Percentiles rank a stretch among this genome's conserved stretches.
These are phyloP conservation scores for Mobula birostris DNA, from an alignment of 2,113 vertebrate species.

Conservation along the genomic window DNA sequence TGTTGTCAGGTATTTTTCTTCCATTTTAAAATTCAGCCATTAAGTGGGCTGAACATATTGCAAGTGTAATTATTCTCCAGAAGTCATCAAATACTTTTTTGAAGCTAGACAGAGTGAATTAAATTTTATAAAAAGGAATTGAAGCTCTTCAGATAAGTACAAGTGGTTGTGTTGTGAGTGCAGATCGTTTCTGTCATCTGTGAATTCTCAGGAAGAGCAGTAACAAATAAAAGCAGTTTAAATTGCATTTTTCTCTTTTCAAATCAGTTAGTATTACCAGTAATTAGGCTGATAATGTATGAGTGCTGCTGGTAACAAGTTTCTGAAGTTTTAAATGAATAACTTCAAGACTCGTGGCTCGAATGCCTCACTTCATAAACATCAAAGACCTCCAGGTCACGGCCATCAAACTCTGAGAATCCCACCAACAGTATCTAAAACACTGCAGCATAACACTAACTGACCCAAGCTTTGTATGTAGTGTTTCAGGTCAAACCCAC, in stretches of 20 bases:
- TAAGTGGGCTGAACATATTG: no score
- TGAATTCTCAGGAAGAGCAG: not conserved
- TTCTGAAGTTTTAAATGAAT: conserved; percentile 23
- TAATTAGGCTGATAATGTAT: not conserved
- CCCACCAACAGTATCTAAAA: not conserved
- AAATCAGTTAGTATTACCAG: not conserved
- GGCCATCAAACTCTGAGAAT: not conserved
- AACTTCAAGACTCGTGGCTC: not conserved
- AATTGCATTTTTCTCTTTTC: conserved; percentile 25
- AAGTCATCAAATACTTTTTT: not conserved
- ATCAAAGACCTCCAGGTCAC: conserved; percentile 10
- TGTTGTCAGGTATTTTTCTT: not conserved
- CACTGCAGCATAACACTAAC: not conserved
- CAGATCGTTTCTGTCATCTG: not conserved
- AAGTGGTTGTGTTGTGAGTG: not conserved
- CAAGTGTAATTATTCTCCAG: not conserved
- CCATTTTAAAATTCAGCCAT: not conserved
- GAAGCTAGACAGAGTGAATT: not conserved
- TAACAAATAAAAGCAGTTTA: not conserved
- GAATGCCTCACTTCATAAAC: conserved; percentile 21
- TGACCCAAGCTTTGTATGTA: not conserved
- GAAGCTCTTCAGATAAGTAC: not conserved
- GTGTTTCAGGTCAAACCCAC: not conserved
- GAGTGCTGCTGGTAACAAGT: not conserved
- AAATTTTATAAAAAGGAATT: not conserved